Evolutionary conservation across 2,797 vertebrate genomes (phyloP), one percentile per base, ranked within the genome.

Genomic region (Smutsia temminckii): DNA sequence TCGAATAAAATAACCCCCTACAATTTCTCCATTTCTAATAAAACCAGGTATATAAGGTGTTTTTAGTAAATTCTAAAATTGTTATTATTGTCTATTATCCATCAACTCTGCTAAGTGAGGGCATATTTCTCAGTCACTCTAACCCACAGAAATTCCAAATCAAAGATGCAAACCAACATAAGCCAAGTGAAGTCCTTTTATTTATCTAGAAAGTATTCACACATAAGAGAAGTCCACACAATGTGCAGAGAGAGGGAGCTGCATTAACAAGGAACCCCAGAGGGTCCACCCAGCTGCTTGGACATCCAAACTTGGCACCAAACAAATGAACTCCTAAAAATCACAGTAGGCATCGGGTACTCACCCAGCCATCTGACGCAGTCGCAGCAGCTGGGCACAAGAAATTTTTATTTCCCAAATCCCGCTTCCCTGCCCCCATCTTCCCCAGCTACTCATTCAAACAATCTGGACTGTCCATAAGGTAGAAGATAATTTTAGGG

Each of bases 391-490:
- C 96, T 97, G 97, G 91, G 61, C 88, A 93, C 1, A 5, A 97
- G 89, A 95, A 94, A 88, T 91, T 89, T 95, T 64, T 64, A 93
- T 95, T 97, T 94, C 85, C 83, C 94, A 96, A 87, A 89, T 92
- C 91, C 89, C 71, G 69, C 88, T 89, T 72, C 89, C 93, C 89
- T 92, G 57, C 85, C 64, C 59, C 83, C 93, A 37, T 74, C 64
- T 66, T 91, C 37, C 78, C 69, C 21, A 91, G 92, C 61, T 66
- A 84, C 79, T 68, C 92, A 42, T 53, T 61, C 91, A 91, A 90
- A 95, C 96, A 97, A 97, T 97, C 97, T 97, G 97, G 97, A 97
- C 89, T 74, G 96, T 94, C 97, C 97, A 97, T 95, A 97, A 96
- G 95, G 97, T 92, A 77, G 93, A 68, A 37, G 83, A 93, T 97